Conservation (phyloP, 1,140 invertebrate species). For the Leucophenga varia region DNA sequence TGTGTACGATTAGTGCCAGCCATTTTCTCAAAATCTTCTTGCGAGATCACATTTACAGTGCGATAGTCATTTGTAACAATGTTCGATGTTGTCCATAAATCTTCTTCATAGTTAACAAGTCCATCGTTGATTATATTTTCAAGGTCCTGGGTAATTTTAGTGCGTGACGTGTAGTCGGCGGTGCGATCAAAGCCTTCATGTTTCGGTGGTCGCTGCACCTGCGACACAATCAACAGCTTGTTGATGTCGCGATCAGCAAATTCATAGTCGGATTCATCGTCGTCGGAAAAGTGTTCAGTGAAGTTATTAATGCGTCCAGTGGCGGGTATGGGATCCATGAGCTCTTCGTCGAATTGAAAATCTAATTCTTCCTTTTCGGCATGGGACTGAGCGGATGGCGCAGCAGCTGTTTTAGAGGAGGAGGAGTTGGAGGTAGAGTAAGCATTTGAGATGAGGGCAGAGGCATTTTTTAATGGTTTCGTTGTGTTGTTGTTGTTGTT, state of each 20-base stretch:
- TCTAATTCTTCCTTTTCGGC: constrained; percentile 84
- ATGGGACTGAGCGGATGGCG: constrained; percentile 45
- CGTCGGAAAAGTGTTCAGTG: constrained; percentile 71
- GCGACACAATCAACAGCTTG: constrained; percentile 94
- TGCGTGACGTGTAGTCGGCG: constrained; percentile 78
- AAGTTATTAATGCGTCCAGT: constrained; percentile 78
- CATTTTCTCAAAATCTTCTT: constrained; percentile 84
- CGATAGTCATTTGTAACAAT: constrained; percentile 67
- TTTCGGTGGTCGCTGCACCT: constrained; percentile 71
- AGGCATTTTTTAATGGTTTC: constrained; percentile 13
- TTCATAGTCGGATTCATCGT: constrained; percentile 83
- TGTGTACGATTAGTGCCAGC: constrained; percentile 63
- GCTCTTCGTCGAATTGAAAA: constrained; percentile 96
- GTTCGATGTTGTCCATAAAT: constrained; percentile 68
- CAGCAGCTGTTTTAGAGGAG: constrained; percentile 48
- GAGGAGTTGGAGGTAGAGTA: constrained; percentile 44
- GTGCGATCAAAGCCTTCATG: constrained; percentile 89
- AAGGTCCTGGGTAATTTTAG: constrained; percentile 91
- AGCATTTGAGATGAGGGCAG: constrained; percentile 29
- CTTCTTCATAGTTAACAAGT: constrained; percentile 91
- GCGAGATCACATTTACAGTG: constrained; percentile 86
- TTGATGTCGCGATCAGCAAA: constrained; percentile 91
- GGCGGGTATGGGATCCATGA: constrained; percentile 70
- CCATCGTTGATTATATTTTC: constrained; percentile 95
- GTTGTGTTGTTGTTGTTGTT: constrained; percentile 33